Base-by-base conservation (phyloP, 2,888 invertebrate genomes). In the Hermodice carunculata region DNA sequence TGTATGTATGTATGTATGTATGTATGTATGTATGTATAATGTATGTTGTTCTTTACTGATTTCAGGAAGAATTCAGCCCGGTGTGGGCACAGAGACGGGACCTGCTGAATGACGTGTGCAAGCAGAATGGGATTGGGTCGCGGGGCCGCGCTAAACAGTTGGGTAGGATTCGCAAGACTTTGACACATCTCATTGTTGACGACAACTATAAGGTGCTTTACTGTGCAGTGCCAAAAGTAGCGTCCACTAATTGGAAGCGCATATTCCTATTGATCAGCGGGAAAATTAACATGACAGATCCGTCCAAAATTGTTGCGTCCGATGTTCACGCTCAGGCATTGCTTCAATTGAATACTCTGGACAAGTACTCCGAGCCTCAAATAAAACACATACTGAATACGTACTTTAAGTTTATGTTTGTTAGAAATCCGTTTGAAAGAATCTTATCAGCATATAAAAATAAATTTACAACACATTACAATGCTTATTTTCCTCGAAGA, bases 231-330 rank as follows among this genome's bases (percentile, higher is more conserved):
- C 96, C 96, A 65, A 96, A 96, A 91, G 84, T 84, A 57, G 96
- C 96, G 58, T 96, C 95, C 84, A 96, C 96, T 17, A 96, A 96
- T 86, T 96, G 96, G 95, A 96, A 96, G 83, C 89, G 96, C 49
- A 90, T 95, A 28, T 87, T 96, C 60, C 92, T 96, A 92, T 90
- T 94, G 74, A 88, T 95, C 63, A 91, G 91, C 3, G 92, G 92
- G 26, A 90, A 64, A 40, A 51, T 69, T 42, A 66, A 69, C 49
- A 66, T 60, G 1, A 49, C 66, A 4, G n/a, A 61, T 32, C 63
- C 64, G 14, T 19, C 26, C 22, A 2, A 3, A 2, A 26, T 67
- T n/a, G 26, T 31, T 24, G 17, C 53, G n/a, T 37, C 31, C 40
- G 31, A 54, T 17, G 69, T 63, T 2, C 69, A 71, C 46, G n/a